Percentiles rank a stretch among this genome's conserved stretches.
These are phyloP conservation scores for Scaptomyza montana DNA, from an alignment of 1,140 invertebrate species.

Conservation along the genomic window DNA sequence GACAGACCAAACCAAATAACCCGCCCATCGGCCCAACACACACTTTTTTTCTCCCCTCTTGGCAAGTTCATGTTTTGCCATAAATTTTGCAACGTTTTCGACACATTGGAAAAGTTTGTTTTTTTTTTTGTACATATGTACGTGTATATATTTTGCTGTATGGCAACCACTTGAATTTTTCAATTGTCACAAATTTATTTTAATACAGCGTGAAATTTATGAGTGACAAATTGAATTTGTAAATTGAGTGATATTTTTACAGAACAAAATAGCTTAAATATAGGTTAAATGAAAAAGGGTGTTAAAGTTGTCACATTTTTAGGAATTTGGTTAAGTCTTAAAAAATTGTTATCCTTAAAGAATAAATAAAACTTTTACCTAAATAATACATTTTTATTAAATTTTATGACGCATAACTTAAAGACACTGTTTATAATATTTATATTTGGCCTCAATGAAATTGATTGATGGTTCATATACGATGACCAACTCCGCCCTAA, in stretches of 20 bases:
- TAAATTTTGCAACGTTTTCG: conserved; percentile 66
- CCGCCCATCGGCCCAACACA: conserved; percentile 20
- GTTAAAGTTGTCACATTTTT: background rate
- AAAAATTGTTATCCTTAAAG: too few relatives aligned
- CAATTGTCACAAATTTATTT: conserved; percentile 79
- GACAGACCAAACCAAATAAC: conserved; percentile 58
- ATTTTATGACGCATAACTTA: background rate
- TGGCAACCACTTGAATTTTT: conserved; percentile 51
- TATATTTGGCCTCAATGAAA: background rate
- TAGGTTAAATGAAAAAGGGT: background rate
- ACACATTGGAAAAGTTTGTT: conserved; percentile 49
- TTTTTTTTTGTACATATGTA: conserved; percentile 2
- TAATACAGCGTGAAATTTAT: conserved; percentile 80
- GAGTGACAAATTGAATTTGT: conserved; percentile 80
- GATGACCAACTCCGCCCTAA: background rate
- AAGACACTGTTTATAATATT: background rate
- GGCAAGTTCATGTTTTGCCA: conserved; percentile 46
- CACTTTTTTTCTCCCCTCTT: background rate
- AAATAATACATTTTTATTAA: background rate
- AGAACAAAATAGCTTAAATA: background rate
- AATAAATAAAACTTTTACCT: too few relatives aligned
- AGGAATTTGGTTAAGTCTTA: too few relatives aligned
- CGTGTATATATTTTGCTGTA: conserved; percentile 30
- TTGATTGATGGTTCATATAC: conserved; percentile 40
- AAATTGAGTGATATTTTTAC: conserved; percentile 57